Evolutionary conservation across 2,888 invertebrate species (phyloP).

Genomic region (Augochlorella aurata): DNA sequence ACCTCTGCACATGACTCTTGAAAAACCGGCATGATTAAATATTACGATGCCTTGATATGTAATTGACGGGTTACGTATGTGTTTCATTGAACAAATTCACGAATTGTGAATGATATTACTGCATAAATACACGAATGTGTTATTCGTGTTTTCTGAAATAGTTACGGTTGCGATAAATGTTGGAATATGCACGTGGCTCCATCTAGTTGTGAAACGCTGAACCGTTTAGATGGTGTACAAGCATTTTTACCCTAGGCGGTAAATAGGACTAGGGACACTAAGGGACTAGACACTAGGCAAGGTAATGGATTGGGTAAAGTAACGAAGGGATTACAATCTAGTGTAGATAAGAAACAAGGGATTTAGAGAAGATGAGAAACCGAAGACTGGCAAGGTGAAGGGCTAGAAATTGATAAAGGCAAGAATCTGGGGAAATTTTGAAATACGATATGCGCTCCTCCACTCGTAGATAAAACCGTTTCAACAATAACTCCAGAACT

Average conservation of each 20-base stretch:
- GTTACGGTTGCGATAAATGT: background rate
- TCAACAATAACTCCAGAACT: background rate
- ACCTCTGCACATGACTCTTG: conserved; percentile 80
- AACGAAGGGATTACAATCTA: background rate
- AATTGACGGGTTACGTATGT: background rate
- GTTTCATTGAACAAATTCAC: background rate
- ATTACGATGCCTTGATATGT: background rate
- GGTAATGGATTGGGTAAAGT: too few relatives aligned
- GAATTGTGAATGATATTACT: background rate
- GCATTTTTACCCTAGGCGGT: background rate
- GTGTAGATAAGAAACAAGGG: background rate
- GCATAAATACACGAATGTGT: background rate
- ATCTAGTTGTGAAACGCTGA: background rate
- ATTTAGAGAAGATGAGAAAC: background rate
- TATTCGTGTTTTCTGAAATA: background rate
- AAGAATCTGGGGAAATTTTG: too few relatives aligned
- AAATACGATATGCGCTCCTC: too few relatives aligned
- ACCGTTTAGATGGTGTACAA: background rate
- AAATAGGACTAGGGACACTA: background rate
- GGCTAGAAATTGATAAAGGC: too few relatives aligned
- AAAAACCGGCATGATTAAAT: conserved; percentile 77
- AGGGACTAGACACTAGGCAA: background rate
- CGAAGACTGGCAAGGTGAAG: background rate
- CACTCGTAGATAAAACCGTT: background rate
- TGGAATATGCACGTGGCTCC: background rate